Evolutionary conservation across 2,797 vertebrate genomes (phyloP).

Genomic region (Amazonetta brasiliensis): DNA sequence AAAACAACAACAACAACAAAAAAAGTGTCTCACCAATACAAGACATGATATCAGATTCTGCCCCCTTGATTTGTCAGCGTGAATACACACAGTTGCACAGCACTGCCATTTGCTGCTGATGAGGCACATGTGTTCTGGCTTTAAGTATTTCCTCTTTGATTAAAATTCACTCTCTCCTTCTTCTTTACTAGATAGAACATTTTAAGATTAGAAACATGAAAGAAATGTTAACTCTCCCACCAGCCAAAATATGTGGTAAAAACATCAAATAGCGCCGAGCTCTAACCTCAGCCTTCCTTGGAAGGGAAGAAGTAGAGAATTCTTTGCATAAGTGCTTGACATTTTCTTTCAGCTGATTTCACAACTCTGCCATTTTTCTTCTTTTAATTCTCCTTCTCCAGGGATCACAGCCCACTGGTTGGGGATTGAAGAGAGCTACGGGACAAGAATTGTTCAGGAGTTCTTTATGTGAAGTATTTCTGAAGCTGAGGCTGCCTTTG

Average conservation of each 20-base stretch:
- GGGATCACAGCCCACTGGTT: not conserved
- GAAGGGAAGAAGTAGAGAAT: not conserved
- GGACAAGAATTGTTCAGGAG: not conserved
- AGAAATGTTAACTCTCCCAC: not conserved
- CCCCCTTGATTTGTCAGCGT: not conserved
- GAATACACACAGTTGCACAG: not conserved
- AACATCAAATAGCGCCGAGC: not conserved
- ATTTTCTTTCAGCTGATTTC: constrained; percentile 24
- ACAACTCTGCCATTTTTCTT: not conserved
- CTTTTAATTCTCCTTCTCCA: not conserved
- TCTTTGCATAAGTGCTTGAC: not conserved
- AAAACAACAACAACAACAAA: not conserved
- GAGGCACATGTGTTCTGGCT: not conserved
- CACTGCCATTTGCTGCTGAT: not conserved
- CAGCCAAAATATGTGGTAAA: not conserved
- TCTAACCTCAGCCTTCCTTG: not conserved
- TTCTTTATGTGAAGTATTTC: not conserved
- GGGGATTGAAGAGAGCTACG: not conserved
- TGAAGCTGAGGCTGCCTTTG: not conserved
- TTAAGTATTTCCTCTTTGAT: not conserved
- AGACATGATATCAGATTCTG: not conserved
- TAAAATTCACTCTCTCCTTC: not conserved
- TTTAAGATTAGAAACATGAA: not conserved
- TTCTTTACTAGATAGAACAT: not conserved
- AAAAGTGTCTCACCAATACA: not conserved